phyloP scores from a whole-genome alignment of 2,797 vertebrate genomes.

The Buceros bicornis region DNA sequence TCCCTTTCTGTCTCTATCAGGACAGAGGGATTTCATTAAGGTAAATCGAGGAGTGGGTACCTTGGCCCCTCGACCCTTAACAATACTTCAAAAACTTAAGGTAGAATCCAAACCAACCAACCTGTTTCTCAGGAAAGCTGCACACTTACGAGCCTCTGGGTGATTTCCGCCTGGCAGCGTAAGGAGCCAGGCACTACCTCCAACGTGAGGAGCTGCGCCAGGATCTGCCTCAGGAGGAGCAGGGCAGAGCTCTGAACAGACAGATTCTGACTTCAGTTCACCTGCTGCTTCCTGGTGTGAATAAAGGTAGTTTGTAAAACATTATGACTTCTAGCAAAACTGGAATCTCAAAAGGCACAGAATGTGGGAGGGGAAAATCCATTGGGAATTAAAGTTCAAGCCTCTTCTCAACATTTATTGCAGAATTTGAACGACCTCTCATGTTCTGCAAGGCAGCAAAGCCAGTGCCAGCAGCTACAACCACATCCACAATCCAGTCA shows the following conservation, averaged over 20 bases:
- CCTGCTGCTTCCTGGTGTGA: neutral
- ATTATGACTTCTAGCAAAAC: neutral
- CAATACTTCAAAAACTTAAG: neutral
- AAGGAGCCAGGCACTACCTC: neutral
- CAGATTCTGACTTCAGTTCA: neutral
- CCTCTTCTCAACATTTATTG: neutral
- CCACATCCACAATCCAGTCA: neutral
- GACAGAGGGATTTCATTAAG: no score
- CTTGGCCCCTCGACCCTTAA: no score
- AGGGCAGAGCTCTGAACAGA: neutral
- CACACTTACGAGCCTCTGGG: neutral
- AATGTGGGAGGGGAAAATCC: neutral
- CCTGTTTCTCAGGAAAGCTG: neutral
- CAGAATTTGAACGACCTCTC: neutral
- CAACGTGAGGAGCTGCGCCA: accelerated
- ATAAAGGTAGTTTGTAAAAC: neutral
- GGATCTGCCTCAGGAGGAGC: neutral
- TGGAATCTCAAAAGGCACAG: neutral
- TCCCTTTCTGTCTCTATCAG: no score
- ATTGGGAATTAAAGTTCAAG: neutral
- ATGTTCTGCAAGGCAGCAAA: neutral
- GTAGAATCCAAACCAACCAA: neutral
- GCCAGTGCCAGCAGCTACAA: neutral
- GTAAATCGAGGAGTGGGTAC: no score
- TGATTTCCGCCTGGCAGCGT: neutral